Base-by-base conservation (phyloP, 2,797 vertebrate genomes). In the Cyprinodon diabolis region DNA sequence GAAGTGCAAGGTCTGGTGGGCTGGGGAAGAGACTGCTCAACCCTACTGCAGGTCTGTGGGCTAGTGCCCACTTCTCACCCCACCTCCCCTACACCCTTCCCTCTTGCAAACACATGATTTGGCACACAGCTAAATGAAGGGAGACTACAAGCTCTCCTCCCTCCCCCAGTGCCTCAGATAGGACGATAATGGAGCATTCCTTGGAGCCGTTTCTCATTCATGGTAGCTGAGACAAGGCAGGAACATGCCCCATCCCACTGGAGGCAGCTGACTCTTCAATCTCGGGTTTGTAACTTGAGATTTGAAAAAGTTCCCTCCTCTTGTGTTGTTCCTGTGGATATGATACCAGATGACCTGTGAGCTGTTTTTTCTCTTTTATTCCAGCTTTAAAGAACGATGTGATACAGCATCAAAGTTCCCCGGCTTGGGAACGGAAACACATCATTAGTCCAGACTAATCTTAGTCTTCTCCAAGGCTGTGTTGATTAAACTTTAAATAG, bases 101-200 rank as follows among this genome's bases (percentile, higher is more conserved):
- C 72, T 85, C 51, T 81, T 88, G 86, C 71, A 84, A 84, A 89
- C 88, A 86, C 82, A 88, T 81, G 86, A 88, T 91, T 90, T 76
- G 87, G 75, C 81, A 76, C 85, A 75, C 85, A 72, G 83, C 79
- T 76, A 81, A 58, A 56, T 83, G 78, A 85, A 87, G 79, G 87
- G 71, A 87, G 84, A 80, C 86, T 77, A 84, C 78, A 84, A 76
- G 70, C 87, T 74, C 90, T 88, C 89, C 90, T 86, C 91, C 90
- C 91, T 86, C 91, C 89, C 89, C 91, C 89, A 82, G 78, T 75
- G 71, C 83, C 51, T 82, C 89, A 92, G 90, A 92, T 93, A 91
- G 86, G 86, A 92, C 76, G 89, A 94, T 90, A 91, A 90, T 86
- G 84, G 84, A 90, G 88, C 93, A 93, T 93, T 94, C 91, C 92